Conservation (phyloP, 2,797 vertebrate genomes). For the Notolabrus celidotus region DNA sequence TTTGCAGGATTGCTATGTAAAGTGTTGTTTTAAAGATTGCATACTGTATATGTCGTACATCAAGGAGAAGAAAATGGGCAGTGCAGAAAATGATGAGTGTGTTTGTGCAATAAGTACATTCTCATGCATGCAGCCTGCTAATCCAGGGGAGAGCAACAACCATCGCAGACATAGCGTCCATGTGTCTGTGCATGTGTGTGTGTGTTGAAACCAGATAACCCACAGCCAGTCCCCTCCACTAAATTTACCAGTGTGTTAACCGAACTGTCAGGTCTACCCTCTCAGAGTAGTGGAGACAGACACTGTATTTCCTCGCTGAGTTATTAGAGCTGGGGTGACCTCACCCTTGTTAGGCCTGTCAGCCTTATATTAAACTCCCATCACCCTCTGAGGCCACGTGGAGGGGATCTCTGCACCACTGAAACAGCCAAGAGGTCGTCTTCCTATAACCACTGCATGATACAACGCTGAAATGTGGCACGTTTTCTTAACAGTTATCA, state of each 20-base stretch:
- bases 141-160: conserved; percentile 55
- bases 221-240: conserved; percentile 73
- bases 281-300: conserved; percentile 76
- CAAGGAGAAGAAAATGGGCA: conserved; percentile 18
- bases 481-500: conserved; percentile 66
- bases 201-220: conserved; percentile 78
- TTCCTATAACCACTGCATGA: conserved; percentile 45
- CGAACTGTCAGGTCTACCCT: conserved; percentile 77
- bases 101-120: conserved; percentile 36
- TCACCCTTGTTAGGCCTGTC: conserved; percentile 84
- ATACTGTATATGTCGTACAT: conserved; percentile 39
- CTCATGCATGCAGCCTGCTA: conserved; percentile 43
- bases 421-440: conserved; percentile 39
- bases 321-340: conserved; percentile 82
- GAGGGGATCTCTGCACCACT: conserved; percentile 46
- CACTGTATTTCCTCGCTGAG: conserved; percentile 81
- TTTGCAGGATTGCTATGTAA: conserved; percentile 34
- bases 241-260: conserved; percentile 86
- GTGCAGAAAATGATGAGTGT: conserved; percentile 25
- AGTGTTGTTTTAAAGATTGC: conserved; percentile 60
- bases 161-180: conserved; percentile 33
- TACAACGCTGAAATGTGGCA: conserved; percentile 49
- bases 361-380: conserved; percentile 80
- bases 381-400: conserved; percentile 66
- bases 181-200: conserved; percentile 57